Percentiles rank a stretch among this genome's conserved stretches.
Evolutionary conservation across 2,797 vertebrate species (phyloP).

Genomic region (Acrocephalus scirpaceus): DNA sequence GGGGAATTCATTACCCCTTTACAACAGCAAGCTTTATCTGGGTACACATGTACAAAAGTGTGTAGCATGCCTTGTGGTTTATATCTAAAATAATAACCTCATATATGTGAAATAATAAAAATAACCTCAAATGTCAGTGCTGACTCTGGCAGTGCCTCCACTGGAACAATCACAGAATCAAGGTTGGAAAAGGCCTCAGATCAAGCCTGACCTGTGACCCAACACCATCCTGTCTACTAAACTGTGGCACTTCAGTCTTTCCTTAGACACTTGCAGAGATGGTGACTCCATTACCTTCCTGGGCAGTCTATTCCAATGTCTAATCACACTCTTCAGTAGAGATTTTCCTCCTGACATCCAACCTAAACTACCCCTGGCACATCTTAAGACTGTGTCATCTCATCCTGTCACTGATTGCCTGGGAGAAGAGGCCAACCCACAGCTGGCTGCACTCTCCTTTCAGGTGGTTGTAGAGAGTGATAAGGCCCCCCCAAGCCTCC

Average conservation of each 20-base stretch:
- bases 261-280: neutral
- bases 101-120: neutral
- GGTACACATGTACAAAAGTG: fast-evolving
- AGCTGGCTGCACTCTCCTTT: too few species aligned
- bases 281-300: neutral
- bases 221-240: neutral
- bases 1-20: fast-evolving
- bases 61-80: fast-evolving
- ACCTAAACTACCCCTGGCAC: neutral
- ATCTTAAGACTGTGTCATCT: neutral
- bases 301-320: neutral
- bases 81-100: neutral
- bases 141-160: neutral
- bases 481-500: neutral
- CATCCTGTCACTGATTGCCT: neutral
- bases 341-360: neutral
- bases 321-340: neutral
- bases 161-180: neutral
- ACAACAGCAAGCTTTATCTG: neutral
- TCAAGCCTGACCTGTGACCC: neutral
- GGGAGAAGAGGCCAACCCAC: fast-evolving
- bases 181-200: neutral
- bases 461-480: too few species aligned
- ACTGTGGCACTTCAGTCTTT: neutral
- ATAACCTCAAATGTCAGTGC: neutral